Percentiles rank a stretch among this genome's conserved stretches.
Evolutionary conservation across 1,140 invertebrate species (phyloP).

Genomic region (Caenorhabditis briggsae): DNA sequence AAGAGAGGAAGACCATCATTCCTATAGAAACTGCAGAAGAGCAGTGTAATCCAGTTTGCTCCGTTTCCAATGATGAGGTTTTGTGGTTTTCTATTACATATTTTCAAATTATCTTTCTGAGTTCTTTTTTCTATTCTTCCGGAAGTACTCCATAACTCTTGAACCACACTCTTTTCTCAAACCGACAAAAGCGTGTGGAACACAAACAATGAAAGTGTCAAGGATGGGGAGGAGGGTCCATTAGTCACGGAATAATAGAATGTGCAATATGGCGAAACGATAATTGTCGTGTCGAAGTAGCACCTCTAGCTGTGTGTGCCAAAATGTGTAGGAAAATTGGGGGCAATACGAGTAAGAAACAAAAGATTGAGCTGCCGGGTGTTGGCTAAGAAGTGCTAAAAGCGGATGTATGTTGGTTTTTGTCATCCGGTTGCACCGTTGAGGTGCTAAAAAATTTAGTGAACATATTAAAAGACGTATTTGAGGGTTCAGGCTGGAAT

Average conservation of each 20-base stretch:
- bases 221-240: slow-evolving; percentile 4
- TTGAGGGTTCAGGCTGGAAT: too few relatives aligned
- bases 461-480: too few relatives aligned
- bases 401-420: slow-evolving; percentile 5
- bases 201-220: slow-evolving; percentile 47
- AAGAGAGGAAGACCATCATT: slow-evolving; percentile 34
- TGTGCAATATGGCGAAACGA: slow-evolving; percentile 37
- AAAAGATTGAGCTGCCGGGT: neutral
- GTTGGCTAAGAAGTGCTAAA: slow-evolving; percentile 28
- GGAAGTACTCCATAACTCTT: slow-evolving; percentile 20
- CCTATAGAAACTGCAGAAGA: slow-evolving; percentile 59
- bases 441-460: neutral
- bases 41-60: slow-evolving; percentile 58
- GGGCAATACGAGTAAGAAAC: neutral
- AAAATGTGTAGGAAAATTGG: slow-evolving; percentile 15
- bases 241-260: slow-evolving; percentile 57
- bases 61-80: slow-evolving; percentile 37
- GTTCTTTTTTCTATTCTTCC: neutral
- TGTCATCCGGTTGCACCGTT: neutral
- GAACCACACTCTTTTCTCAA: neutral
- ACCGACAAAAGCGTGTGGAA: slow-evolving; percentile 24
- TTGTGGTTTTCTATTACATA: neutral
- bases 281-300: slow-evolving; percentile 38
- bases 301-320: neutral
- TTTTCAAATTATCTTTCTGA: too few relatives aligned